Evolutionary conservation across 2,113 vertebrate species (phyloP).

Genomic region (Paralichthys olivaceus): DNA sequence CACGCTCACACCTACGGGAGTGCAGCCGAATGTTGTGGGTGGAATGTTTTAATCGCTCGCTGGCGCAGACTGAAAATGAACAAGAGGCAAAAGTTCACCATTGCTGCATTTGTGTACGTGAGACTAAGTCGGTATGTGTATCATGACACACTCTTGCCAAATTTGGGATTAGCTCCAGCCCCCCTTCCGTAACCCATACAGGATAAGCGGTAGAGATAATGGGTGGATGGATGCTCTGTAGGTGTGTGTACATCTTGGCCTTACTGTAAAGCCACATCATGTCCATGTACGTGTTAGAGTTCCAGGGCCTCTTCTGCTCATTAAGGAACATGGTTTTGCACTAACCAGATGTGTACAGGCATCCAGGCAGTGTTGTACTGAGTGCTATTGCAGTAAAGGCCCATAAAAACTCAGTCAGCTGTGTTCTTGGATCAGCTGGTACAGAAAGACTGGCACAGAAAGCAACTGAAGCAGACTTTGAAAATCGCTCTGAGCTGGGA

Average conservation of each 20-base stretch:
- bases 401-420: constrained; percentile 59
- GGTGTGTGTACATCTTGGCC: constrained; percentile 7
- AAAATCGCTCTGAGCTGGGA: constrained; percentile 69
- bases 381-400: constrained; percentile 26
- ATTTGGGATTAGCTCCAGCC: no score
- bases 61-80: no score
- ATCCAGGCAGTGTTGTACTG: constrained; percentile 51
- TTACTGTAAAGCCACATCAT: constrained; percentile 10
- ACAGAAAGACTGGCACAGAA: constrained; percentile 42
- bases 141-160: no score
- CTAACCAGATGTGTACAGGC: constrained; percentile 68
- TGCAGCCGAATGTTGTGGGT: no score
- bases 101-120: no score
- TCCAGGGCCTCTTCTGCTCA: constrained; percentile 51
- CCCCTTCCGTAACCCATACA: not conserved
- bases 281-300: constrained; percentile 20
- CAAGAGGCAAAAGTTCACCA: no score
- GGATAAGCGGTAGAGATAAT: not conserved
- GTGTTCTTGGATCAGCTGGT: constrained; percentile 68
- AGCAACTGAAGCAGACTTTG: constrained; percentile 70
- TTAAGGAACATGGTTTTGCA: constrained; percentile 68
- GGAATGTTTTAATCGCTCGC: no score
- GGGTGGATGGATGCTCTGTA: not conserved
- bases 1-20: no score
- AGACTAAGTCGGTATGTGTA: no score